phyloP scores from a whole-genome alignment of 1,140 invertebrate genomes.

The Homarus americanus region DNA sequence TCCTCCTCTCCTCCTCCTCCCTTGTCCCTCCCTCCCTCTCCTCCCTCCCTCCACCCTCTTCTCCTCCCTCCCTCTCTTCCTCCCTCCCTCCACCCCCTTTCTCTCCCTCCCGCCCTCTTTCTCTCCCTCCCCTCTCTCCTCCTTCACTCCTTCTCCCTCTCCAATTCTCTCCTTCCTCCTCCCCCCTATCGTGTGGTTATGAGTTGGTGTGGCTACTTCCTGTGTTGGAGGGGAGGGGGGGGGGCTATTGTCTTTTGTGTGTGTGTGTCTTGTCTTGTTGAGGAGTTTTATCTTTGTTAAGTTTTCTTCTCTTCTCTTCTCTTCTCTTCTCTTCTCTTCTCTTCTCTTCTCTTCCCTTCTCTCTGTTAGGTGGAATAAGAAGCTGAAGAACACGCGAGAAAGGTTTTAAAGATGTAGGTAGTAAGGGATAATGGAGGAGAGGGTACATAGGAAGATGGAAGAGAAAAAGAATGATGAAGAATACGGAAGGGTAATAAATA shows the following conservation, averaged over 20 bases:
- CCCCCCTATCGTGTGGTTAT: background rate
- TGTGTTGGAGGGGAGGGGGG: too few species aligned
- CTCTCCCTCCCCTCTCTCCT: background rate
- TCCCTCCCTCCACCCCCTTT: background rate
- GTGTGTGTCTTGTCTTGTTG: too few species aligned
- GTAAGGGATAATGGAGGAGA: too few species aligned
- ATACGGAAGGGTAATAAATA: too few species aligned
- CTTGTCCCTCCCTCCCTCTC: background rate
- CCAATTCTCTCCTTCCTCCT: background rate
- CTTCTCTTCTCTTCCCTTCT: slow-evolving; percentile 31
- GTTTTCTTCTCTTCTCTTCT: background rate
- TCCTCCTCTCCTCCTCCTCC: background rate
- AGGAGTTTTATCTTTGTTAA: too few species aligned
- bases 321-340: background rate
- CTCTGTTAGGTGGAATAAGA: too few species aligned
- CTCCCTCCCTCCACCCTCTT: background rate
- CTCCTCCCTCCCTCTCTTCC: background rate
- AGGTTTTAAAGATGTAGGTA: too few species aligned
- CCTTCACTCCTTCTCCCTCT: background rate
- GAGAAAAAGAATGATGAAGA: too few species aligned
- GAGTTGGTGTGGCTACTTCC: too few species aligned
- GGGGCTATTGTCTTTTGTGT: too few species aligned
- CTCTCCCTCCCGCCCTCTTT: background rate
- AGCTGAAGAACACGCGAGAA: too few species aligned
- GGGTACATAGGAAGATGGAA: too few species aligned